Base-by-base conservation (phyloP, 2,113 vertebrate genomes). In the Mastomys coucha region DNA sequence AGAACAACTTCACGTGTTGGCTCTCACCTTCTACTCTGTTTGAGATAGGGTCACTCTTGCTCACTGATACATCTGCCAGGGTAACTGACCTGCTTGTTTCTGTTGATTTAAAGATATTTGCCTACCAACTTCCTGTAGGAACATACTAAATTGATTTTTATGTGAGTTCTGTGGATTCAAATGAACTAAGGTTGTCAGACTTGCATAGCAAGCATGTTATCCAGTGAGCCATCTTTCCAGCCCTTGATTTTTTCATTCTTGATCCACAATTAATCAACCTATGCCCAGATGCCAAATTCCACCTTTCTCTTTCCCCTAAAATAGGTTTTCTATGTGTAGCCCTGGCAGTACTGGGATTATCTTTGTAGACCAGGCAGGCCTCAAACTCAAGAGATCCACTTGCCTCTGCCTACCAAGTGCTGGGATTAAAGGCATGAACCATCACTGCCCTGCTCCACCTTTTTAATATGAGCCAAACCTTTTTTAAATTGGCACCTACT, bases 401-500 rank as follows among this genome's bases (percentile, higher is more conserved):
- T 69, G 13, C 67, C 67, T 36, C 67, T 36, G 67, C 67, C 31
- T 69, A 69, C 67, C 67, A 69, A 36, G 67, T 69, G 5, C 13
- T 36, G 16, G 31, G 67, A 69, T 69, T 33, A 69, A 69, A 69
- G 67, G 31, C 13, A 22, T 65, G 63, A 28, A 69, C 31, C 31
- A 36, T 31, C 31, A 69, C 33, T 69, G 31, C 14, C 67, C 31
- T 36, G 67, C 31, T 69, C 31, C 13, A 69, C 13, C 49, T 72
- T 49, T 6, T 53, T 72, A 22, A 72, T n/a, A 72, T 24, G 36
- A 72, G 67, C 99, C 99, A 99, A 98, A 96, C 99, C 99, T 97
- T 99, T 99, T 98, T 99, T 99, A 14, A 99, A 98, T 33, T 99
- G 98, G 99, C 99, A 99, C 99, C 99, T 99, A 98, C 99, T 99